Evolutionary conservation across 2,113 vertebrate species (phyloP).

Genomic region (Vireo altiloquus): DNA sequence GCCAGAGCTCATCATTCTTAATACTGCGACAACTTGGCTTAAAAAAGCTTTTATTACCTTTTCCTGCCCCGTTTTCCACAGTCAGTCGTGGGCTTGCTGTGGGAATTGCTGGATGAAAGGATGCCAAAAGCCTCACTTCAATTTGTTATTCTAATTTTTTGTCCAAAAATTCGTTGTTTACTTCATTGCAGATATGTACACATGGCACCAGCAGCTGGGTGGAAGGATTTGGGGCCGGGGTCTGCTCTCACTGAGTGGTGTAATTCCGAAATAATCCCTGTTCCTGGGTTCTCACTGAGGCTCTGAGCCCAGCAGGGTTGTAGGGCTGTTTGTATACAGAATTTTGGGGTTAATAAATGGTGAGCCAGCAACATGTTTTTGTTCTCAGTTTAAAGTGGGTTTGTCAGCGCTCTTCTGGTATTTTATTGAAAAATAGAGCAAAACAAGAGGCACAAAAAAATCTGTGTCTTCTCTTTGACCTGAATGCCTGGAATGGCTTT

Average conservation of each 20-base stretch:
- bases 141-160: neutral
- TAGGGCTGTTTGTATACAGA: no score
- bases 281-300: neutral
- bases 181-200: neutral
- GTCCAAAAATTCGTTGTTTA: neutral
- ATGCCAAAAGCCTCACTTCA: neutral
- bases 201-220: neutral
- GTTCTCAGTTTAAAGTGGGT: neutral
- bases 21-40: neutral
- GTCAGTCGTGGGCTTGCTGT: neutral
- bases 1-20: neutral
- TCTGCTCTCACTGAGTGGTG: neutral
- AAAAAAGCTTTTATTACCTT: neutral
- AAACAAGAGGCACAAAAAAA: neutral
- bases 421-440: neutral
- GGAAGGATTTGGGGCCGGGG: neutral
- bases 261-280: neutral
- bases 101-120: neutral
- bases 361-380: neutral
- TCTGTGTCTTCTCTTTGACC: neutral
- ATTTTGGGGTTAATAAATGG: neutral
- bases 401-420: neutral
- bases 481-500: neutral
- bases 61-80: accelerated
- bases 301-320: neutral